Percentiles rank a stretch among this genome's conserved stretches.
These are phyloP conservation scores for Noctua pronuba DNA, from an alignment of 2,888 invertebrate species.

Conservation along the genomic window DNA sequence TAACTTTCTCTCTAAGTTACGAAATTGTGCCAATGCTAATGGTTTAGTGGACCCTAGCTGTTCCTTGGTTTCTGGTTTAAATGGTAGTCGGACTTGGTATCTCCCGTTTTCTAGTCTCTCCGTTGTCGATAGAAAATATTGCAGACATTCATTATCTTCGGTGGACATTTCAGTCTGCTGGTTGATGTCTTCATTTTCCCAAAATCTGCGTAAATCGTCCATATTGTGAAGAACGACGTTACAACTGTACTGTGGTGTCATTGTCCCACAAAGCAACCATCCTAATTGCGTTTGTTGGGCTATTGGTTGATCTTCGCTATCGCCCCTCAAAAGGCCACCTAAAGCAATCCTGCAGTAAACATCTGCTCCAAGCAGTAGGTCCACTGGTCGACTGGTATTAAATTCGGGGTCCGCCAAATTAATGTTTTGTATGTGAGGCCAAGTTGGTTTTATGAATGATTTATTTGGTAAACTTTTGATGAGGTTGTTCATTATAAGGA, in stretches of 20 bases:
- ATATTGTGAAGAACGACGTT: too few species aligned
- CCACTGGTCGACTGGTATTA: too few species aligned
- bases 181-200: slow-evolving; percentile 8
- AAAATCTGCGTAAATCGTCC: slow-evolving; percentile 10
- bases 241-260: neutral
- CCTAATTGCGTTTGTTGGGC: slow-evolving; percentile 15
- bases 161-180: slow-evolving; percentile 7
- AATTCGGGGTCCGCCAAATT: neutral
- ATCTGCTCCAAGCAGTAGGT: too few species aligned
- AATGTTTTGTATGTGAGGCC: slow-evolving; percentile 4
- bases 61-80: neutral
- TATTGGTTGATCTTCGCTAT: slow-evolving; percentile 4
- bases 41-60: slow-evolving; percentile 6
- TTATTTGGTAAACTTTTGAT: slow-evolving; percentile 2
- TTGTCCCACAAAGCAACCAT: slow-evolving; percentile 11
- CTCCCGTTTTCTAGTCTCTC: slow-evolving; percentile 3
- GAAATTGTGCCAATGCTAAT: slow-evolving; percentile 4
- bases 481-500: neutral
- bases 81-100: slow-evolving; percentile 1
- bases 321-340: too few species aligned
- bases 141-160: slow-evolving; percentile 8
- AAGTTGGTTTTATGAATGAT: neutral
- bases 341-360: too few species aligned
- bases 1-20: slow-evolving; percentile 9
- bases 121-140: slow-evolving; percentile 7